These are phyloP conservation scores for Oriolus oriolus DNA, from an alignment of 2,113 vertebrate species.

Conservation along the genomic window DNA sequence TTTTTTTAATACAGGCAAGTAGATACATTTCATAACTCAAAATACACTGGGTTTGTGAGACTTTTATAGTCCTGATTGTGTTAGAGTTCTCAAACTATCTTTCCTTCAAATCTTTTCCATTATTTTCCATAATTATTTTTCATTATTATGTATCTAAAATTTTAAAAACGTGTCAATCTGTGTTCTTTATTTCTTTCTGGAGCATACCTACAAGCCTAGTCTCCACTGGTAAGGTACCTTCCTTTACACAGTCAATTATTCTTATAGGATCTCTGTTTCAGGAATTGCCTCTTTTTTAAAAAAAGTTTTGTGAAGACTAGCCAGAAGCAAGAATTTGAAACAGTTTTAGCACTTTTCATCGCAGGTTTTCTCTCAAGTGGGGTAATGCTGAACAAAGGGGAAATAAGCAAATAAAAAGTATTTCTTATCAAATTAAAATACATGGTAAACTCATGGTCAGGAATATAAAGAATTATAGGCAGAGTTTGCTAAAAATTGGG, in stretches of 20 bases:
- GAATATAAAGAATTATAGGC: not conserved
- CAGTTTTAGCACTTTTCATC: not conserved
- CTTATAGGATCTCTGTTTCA: not conserved
- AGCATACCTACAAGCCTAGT: not conserved
- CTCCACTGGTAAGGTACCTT: not conserved
- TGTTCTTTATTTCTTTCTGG: not conserved
- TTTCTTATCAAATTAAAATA: not conserved
- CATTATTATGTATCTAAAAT: not conserved
- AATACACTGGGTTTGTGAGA: not conserved
- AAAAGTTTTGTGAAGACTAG: not conserved
- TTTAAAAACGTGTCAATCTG: not conserved
- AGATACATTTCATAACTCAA: not conserved
- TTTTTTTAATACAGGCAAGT: not conserved
- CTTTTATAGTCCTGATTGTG: not conserved
- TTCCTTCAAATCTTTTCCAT: not conserved
- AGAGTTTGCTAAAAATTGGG: not conserved
- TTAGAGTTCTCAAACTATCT: not conserved
- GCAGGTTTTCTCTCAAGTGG: not conserved
- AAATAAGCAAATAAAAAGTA: not conserved
- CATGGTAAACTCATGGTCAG: accelerated
- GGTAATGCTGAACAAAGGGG: not conserved
- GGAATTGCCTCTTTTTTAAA: accelerated
- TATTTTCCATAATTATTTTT: not conserved
- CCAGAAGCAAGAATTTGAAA: not conserved
- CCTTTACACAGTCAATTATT: not conserved